Evolutionary conservation across 2,888 invertebrate species (phyloP).

Genomic region (Rhagonycha fulva): DNA sequence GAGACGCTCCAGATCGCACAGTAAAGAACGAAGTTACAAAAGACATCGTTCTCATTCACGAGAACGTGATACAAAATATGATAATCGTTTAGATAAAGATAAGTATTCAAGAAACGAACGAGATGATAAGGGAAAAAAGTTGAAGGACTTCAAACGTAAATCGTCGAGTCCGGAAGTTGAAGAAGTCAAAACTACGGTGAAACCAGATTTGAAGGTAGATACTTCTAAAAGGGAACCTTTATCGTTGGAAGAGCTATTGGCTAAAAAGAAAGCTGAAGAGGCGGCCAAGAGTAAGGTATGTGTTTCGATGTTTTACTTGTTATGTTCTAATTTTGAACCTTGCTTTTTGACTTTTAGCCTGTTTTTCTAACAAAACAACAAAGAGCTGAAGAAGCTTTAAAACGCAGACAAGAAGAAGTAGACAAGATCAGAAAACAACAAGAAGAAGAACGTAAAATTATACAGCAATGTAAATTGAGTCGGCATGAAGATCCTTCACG

Average conservation of each 20-base stretch:
- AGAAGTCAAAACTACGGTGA: conserved; percentile 36
- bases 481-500: conserved; percentile 45
- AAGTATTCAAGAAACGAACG: conserved; percentile 35
- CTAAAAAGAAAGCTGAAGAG: conserved; percentile 96
- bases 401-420: conserved; percentile 87
- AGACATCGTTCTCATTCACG: conserved; percentile 47
- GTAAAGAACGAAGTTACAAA: conserved; percentile 49
- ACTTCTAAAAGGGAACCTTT: conserved; percentile 79
- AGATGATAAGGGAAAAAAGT: conserved; percentile 42
- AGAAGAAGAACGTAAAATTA: conserved; percentile 64
- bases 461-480: conserved; percentile 44
- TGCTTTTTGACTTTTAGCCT: conserved; percentile 64
- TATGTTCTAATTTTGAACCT: background rate
- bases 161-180: conserved; percentile 55
- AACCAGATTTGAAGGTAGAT: conserved; percentile 36
- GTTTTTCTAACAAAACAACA: conserved; percentile 97
- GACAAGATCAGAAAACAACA: conserved; percentile 75
- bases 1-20: conserved; percentile 50
- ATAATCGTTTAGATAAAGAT: conserved; percentile 38
- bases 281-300: conserved; percentile 84
- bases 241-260: conserved; percentile 92
- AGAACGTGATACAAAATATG: conserved; percentile 47
- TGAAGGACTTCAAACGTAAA: conserved; percentile 42
- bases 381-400: conserved; percentile 85
- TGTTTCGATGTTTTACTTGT: background rate